phyloP scores from a whole-genome alignment of 2,113 vertebrate genomes.

The Chloropsis hardwickii region DNA sequence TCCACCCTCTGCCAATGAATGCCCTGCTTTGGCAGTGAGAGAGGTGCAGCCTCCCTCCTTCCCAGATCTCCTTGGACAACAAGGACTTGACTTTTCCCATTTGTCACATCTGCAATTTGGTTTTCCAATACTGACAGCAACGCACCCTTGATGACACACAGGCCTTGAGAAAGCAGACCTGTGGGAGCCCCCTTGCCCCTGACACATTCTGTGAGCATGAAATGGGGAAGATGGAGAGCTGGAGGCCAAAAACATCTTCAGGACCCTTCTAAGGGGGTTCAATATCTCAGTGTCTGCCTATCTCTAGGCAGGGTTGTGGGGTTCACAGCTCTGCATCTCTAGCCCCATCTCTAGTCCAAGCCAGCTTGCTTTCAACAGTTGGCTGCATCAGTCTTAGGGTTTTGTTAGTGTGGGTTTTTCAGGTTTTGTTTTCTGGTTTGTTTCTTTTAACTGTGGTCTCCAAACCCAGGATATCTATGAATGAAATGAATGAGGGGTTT shows the following conservation, averaged over 20 bases:
- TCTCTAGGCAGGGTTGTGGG: neutral
- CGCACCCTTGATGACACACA: rapidly evolving
- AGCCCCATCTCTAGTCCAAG: neutral
- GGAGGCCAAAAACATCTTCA: rapidly evolving
- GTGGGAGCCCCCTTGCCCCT: rapidly evolving
- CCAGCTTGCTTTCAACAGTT: neutral
- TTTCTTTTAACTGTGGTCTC: neutral
- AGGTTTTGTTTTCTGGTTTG: neutral
- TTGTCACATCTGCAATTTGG: neutral
- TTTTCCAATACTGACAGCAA: neutral
- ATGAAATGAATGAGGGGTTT: neutral
- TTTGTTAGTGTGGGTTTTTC: neutral
- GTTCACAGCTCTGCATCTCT: neutral
- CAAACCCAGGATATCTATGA: neutral
- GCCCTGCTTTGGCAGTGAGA: neutral
- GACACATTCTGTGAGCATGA: rapidly evolving
- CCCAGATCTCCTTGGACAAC: neutral
- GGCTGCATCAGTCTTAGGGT: neutral
- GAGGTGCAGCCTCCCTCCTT: neutral
- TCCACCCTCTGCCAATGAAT: neutral
- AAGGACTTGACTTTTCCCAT: neutral
- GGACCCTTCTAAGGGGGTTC: neutral
- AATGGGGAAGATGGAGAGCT: neutral
- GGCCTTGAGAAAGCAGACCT: neutral
- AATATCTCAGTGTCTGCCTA: neutral